Evolutionary conservation across 2,888 invertebrate species (phyloP), one percentile per base, ranked within the genome.

Genomic region (Beris morrisii): DNA sequence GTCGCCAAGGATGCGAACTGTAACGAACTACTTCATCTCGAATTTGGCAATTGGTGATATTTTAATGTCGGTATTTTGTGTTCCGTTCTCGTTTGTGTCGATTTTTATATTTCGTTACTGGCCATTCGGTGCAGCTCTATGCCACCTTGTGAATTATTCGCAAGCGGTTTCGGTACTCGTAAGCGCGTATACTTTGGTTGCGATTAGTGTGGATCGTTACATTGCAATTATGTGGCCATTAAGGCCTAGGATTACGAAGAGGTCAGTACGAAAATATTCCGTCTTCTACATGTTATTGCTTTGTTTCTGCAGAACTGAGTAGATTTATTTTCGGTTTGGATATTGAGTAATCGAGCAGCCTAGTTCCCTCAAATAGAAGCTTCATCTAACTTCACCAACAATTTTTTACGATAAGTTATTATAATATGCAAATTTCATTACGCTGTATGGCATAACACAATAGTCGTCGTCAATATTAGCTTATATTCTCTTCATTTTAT

Each of bases 21-120:
- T 95, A 4, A 95, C 95, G 50, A 96, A 96, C 79, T 93, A 87
- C 79, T 95, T 95, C 79, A 93, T 96, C 75, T 90, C 92, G 76
- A 93, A 92, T 79, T 82, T 96, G 71, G 94, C 95, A 0, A 84
- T 94, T 46, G 93, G 95, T 48, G 96, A 96, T 77, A 88, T 96
- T 68, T 81, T 95, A 66, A 94, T 96, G 89, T 91, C 94, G 0
- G 76, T 93, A 30, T 90, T 96, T 74, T 95, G 96, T 80, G 90
- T 96, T 70, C 95, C 95, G 3, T 95, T 95, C 75, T 91, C 93
- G 2, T 94, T 93, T 74, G 87, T 94, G 31, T 87, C 93, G 11
- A 88, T 88, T 73, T 82, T 92, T 58, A 83, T 95, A 71, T 83
- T 93, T 50, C 88, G 89, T 75, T 90, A 92, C 76, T 96, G 95